Conservation (phyloP, 30 jellyfish, hydroid and myxozoan species). For the Turritopsis rubra region DNA sequence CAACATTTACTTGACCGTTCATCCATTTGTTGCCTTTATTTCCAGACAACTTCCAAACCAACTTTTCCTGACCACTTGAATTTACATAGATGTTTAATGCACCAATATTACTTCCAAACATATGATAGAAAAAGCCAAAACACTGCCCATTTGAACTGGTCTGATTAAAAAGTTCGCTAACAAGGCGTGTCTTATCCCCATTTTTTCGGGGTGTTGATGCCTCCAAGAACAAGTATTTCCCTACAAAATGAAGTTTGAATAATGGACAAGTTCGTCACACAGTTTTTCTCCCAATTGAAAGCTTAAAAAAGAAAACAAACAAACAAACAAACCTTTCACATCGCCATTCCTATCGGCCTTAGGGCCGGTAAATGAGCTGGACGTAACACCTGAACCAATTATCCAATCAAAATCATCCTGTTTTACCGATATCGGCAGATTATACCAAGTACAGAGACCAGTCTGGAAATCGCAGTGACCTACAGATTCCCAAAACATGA, state of each 20-base stretch:
- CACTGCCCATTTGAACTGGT: conserved; percentile 50
- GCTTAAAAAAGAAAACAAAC: background rate
- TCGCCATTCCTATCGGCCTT: conserved; percentile 67
- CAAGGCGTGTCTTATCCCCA: conserved; percentile 68
- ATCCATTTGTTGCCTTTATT: conserved; percentile 52
- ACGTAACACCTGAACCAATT: conserved; percentile 60
- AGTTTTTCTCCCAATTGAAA: too few relatives aligned
- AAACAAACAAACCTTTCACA: conserved; percentile 37
- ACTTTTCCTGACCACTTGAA: conserved; percentile 26
- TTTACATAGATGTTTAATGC: conserved; percentile 55
- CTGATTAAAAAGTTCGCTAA: conserved; percentile 53
- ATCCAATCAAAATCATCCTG: conserved; percentile 83
- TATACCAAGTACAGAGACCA: conserved; percentile 73
- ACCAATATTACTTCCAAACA: conserved; percentile 71
- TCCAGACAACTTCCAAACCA: conserved; percentile 68
- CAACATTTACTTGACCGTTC: conserved; percentile 79
- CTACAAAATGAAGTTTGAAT: conserved; percentile 24
- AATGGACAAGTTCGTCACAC: background rate
- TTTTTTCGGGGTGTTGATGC: conserved; percentile 46
- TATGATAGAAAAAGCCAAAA: conserved; percentile 74
- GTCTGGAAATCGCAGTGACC: conserved; percentile 63
- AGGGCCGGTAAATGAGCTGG: conserved; percentile 68
- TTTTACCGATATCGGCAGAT: conserved; percentile 23
- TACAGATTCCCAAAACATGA: background rate
- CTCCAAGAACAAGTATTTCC: conserved; percentile 60